Base-by-base conservation (phyloP, 1,140 invertebrate species). In the Odontomachus brunneus region DNA sequence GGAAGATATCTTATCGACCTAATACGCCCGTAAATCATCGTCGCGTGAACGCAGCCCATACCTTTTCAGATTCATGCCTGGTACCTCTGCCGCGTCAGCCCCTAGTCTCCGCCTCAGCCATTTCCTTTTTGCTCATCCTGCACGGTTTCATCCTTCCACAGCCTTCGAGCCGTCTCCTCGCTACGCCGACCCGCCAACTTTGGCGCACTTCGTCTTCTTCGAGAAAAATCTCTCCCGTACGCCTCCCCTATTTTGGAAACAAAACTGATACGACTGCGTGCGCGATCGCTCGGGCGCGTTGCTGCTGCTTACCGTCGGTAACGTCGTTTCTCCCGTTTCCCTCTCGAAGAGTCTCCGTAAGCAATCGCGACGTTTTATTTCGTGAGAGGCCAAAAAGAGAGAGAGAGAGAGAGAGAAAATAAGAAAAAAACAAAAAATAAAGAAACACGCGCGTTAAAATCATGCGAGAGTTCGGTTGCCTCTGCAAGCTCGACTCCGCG, bases 11-110 rank as follows among this genome's bases (percentile, higher is more conserved):
- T 93, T 93, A 92, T 93, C 91, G 90, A 90, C 89, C 89, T 89
- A 90, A 92, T 91, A 90, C 87, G 87, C 83, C 84, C 86, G 88
- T 92, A 92, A 93, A 93, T 93, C 92, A 93, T 92, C 88, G 90
- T 85, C 89, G 89, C 88, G 74, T 86, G 90, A 92, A 92, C 89
- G 89, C 89, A 88, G 91, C 90, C 85, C 91, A 84, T 90, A 92
- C 90, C 91, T 91, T 90, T 90, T 91, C 86, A 83, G 82, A 90
- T 90, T 89, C 87, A 88, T 84, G 84, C 82, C 76, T 65, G 82
- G 86, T 87, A 86, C 86, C 71, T 87, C 67, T 85, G 90, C 91
- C 76, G 71, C 89, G 91, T 92, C 92, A 92, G 91, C 91, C 89
- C 75, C 87, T 90, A 87, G 84, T 81, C 80, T 60, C 53, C 48